Conservation (phyloP, 2,797 vertebrate genomes). For the Pangasius sanitwongsei region DNA sequence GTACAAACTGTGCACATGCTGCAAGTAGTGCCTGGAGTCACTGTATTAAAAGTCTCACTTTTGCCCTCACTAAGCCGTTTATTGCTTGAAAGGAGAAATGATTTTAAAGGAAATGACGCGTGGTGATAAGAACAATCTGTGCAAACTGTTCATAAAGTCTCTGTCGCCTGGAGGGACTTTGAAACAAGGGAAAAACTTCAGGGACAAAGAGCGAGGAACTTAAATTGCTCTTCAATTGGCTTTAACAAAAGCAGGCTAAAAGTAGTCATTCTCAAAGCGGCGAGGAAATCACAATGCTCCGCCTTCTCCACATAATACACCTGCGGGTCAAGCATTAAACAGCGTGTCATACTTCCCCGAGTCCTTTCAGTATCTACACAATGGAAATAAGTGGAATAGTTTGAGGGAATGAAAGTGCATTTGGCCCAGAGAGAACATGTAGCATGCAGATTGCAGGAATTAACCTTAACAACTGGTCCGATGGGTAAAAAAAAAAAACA, state of each 20-base stretch:
- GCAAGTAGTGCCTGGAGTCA: neutral
- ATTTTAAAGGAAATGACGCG: constrained; percentile 4
- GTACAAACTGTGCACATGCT: neutral
- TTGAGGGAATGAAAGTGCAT: constrained; percentile 36
- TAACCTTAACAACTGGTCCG: constrained; percentile 56
- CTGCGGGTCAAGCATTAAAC: constrained; percentile 55
- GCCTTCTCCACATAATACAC: constrained; percentile 62
- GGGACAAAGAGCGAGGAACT: constrained; percentile 14
- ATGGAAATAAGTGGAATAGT: constrained; percentile 60
- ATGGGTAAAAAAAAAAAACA: neutral
- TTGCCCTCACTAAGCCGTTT: neutral
- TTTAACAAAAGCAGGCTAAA: constrained; percentile 20
- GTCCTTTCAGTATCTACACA: constrained; percentile 43
- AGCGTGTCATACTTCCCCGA: constrained; percentile 56
- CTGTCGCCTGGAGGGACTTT: neutral
- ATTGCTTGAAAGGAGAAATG: neutral
- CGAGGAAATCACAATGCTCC: constrained; percentile 48
- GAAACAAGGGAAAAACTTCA: neutral
- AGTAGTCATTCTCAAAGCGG: constrained; percentile 14
- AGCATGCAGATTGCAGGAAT: constrained; percentile 56
- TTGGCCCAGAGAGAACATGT: constrained; percentile 48
- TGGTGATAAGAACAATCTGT: constrained; percentile 4
- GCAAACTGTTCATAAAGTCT: neutral
- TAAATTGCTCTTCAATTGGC: constrained; percentile 18
- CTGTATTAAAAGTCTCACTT: neutral